Percentiles rank a stretch among this genome's conserved stretches.
phyloP scores from a whole-genome alignment of 1,140 invertebrate genomes.

The Hypsibius dujardini region DNA sequence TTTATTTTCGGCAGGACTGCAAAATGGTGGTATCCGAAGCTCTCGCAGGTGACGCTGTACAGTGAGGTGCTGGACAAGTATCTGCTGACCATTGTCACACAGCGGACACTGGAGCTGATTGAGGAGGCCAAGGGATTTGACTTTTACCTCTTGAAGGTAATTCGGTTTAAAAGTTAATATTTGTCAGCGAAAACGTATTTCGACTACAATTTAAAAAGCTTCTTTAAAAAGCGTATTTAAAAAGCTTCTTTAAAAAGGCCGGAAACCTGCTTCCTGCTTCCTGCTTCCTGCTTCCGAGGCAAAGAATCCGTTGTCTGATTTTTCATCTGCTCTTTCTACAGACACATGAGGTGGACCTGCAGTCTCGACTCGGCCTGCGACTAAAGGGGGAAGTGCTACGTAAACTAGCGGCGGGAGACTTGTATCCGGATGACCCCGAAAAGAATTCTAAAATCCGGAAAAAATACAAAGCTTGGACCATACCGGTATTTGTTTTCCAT shows the following conservation, averaged over 20 bases:
- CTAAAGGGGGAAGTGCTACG: conserved; percentile 65
- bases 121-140: conserved; percentile 83
- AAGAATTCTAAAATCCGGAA: conserved; percentile 55
- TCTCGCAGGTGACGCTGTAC: conserved; percentile 40
- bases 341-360: conserved; percentile 69
- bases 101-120: conserved; percentile 59
- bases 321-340: conserved; percentile 27
- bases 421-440: conserved; percentile 48
- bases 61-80: conserved; percentile 79
- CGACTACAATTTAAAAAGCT: conserved; percentile 23
- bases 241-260: conserved; percentile 19
- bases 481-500: conserved; percentile 43
- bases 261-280: neutral
- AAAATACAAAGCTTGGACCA: conserved; percentile 64
- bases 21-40: conserved; percentile 29
- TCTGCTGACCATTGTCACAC: conserved; percentile 50
- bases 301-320: conserved; percentile 19
- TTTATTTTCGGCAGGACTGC: conserved; percentile 23
- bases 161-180: no score
- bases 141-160: conserved; percentile 70
- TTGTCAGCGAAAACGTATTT: no score
- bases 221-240: conserved; percentile 21
- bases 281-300: conserved; percentile 13
- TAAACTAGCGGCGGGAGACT: conserved; percentile 51
- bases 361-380: conserved; percentile 56